A percentile compares a stretch with the other conserved stretches of the same genome.
These are phyloP conservation scores for Microctenopoma stevenorrisi DNA, from an alignment of 2,797 vertebrate genomes.

Conservation along the genomic window DNA sequence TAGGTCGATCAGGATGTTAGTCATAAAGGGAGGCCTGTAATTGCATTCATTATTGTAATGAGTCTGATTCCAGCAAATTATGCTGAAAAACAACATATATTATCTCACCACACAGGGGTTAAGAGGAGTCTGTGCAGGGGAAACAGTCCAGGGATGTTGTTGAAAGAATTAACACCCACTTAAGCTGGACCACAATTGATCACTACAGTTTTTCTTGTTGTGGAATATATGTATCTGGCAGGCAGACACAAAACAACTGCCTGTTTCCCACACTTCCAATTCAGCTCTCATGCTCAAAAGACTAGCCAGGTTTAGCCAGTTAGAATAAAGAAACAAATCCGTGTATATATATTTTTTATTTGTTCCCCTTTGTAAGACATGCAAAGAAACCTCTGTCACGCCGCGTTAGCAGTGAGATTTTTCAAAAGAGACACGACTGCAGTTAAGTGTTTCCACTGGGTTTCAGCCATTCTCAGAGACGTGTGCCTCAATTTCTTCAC, in stretches of 20 bases:
- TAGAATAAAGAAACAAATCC: neutral
- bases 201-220: constrained; percentile 27
- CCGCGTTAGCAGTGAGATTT: constrained; percentile 36
- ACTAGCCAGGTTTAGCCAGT: constrained; percentile 22
- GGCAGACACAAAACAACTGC: constrained; percentile 14
- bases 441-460: constrained; percentile 60
- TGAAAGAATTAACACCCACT: constrained; percentile 46
- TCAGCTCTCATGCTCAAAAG: constrained; percentile 10
- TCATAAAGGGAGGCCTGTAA: constrained; percentile 72
- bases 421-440: constrained; percentile 56
- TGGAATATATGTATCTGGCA: constrained; percentile 20
- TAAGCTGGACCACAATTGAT: too few relatives aligned
- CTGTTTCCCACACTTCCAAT: constrained; percentile 7
- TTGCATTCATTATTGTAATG: constrained; percentile 79
- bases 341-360: constrained; percentile 12
- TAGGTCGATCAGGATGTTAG: constrained; percentile 71
- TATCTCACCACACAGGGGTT: constrained; percentile 48
- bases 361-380: constrained; percentile 28
- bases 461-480: constrained; percentile 59
- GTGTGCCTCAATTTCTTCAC: constrained; percentile 55
- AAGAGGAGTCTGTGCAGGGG: constrained; percentile 44
- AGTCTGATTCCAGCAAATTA: constrained; percentile 65
- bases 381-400: constrained; percentile 36
- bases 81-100: constrained; percentile 66
- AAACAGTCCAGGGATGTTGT: constrained; percentile 45